Base-by-base conservation (phyloP, 2,888 invertebrate species). In the Drosophila setosimentum region DNA sequence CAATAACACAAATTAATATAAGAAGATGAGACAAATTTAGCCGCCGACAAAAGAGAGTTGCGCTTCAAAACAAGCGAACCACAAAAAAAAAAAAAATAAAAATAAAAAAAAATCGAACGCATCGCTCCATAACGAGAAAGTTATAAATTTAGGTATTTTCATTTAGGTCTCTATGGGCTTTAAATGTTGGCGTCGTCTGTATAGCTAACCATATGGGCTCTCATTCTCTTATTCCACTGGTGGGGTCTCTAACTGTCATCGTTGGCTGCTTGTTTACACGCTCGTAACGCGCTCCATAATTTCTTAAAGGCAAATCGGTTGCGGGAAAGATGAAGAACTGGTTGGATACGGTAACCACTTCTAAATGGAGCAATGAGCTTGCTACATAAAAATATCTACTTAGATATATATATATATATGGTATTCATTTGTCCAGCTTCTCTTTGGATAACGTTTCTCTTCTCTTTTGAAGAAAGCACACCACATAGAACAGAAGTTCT, bases 141-240 rank as follows among this genome's bases (percentile, higher is more conserved):
- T 91, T 91, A 91, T 91, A 91, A 91, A 91, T 91, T 91, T 89
- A 63, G 89, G 87, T 81, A 87, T 91, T 91, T 91, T 81, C 81
- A 63, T 81, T 78, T 71, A 27, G 63, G 35, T 30, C 33, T 45
- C 32, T 24, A 29, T 35, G 27, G 21, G 7, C 3, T 30, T 49
- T 35, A 49, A 37, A 51, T 61, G 16, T 21, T 29, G 37, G n/a
- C 21, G 16, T 33, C n/a, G 63, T 63, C 13, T 37, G n/a, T n/a
- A 40, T n/a, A 16, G 45, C 45, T 8, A 16, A 8, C 45, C 24
- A 45, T 16, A 45, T 40, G 10, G 54, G 35, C 54, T 61, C 40
- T 16, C 21, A 4, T 24, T 45, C 21, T 8, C 45, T 16, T 18
- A 40, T 16, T 16, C 13, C 24, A 81, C 87, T 68, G 61, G 79